A percentile compares a stretch with the other conserved stretches of the same genome.
These are phyloP conservation scores for Neodiprion pinetum DNA, from an alignment of 1,140 invertebrate genomes.

Conservation along the genomic window DNA sequence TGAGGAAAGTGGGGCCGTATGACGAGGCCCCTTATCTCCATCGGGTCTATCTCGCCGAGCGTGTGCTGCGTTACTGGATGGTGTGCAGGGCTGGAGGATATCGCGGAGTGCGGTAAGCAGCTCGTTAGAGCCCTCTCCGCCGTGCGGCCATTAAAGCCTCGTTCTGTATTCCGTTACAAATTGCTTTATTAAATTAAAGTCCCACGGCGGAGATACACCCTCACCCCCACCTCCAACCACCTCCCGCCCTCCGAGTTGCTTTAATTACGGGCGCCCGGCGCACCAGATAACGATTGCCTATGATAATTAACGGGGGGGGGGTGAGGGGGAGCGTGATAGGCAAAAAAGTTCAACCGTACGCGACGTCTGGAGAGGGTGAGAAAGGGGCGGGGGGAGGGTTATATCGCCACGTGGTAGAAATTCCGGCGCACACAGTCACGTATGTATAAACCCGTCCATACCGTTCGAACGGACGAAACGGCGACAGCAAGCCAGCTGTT, in stretches of 20 bases:
- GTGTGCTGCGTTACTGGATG: constrained; percentile 3
- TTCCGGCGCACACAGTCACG: no score
- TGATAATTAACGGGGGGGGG: not conserved
- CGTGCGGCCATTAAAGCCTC: constrained; percentile 61
- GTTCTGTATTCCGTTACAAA: constrained; percentile 62
- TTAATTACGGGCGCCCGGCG: not conserved
- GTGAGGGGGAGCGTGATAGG: not conserved
- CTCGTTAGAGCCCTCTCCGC: constrained; percentile 61
- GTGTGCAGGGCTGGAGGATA: not conserved
- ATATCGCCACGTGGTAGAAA: no score
- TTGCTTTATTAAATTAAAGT: constrained; percentile 59
- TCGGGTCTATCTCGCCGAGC: not conserved
- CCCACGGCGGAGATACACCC: constrained; percentile 37
- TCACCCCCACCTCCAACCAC: no score
- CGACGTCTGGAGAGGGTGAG: no score
- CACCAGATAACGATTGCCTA: not conserved
- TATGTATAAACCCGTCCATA: no score
- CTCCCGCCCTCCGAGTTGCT: not conserved
- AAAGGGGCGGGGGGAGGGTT: no score
- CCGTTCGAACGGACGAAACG: no score
- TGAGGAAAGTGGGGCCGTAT: not conserved
- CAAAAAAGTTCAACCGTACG: no score
- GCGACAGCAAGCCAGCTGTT: no score
- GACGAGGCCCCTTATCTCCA: no score
- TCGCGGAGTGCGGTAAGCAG: constrained; percentile 55